Conservation (phyloP, 2,113 vertebrate genomes). For the Genyomyrus donnyi region DNA sequence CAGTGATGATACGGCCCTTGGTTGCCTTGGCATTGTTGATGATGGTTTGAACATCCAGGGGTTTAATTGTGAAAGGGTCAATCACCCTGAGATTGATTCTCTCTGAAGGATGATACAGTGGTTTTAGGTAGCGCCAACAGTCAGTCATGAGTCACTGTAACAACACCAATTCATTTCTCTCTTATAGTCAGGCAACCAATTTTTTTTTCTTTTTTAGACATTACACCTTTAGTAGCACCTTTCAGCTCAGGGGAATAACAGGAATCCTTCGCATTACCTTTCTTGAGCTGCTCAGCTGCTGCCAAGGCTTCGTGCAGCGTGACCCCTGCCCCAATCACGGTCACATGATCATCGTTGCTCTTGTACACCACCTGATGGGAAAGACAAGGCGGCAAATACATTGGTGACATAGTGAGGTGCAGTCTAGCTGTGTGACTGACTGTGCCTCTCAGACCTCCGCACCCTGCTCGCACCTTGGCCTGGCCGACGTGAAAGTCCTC, state of each 20-base stretch:
- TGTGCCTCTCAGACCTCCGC: not conserved
- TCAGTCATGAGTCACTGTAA: not conserved
- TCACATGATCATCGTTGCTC: constrained; percentile 61
- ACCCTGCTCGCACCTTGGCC: constrained; percentile 62
- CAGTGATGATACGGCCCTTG: constrained; percentile 67
- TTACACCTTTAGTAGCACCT: too few relatives aligned
- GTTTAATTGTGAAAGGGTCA: constrained; percentile 81
- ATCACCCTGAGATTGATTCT: constrained; percentile 62
- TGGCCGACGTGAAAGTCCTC: constrained; percentile 66
- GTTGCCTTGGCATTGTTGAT: constrained; percentile 66
- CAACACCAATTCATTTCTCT: not conserved
- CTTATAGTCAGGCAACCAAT: not conserved
- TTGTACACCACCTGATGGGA: constrained; percentile 63
- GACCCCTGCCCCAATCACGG: constrained; percentile 72
- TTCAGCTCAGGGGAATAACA: not conserved
- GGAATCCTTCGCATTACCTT: not conserved
- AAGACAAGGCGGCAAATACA: not conserved
- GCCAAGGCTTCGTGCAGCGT: constrained; percentile 75
- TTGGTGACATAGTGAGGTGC: not conserved
- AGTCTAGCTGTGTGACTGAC: not conserved
- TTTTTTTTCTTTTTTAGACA: too few relatives aligned
- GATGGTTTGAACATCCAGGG: constrained; percentile 71
- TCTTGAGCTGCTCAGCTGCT: constrained; percentile 54
- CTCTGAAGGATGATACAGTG: not conserved
- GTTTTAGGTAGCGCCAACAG: not conserved